phyloP scores from a whole-genome alignment of 2,888 invertebrate species.

The Mesoligia furuncula region DNA sequence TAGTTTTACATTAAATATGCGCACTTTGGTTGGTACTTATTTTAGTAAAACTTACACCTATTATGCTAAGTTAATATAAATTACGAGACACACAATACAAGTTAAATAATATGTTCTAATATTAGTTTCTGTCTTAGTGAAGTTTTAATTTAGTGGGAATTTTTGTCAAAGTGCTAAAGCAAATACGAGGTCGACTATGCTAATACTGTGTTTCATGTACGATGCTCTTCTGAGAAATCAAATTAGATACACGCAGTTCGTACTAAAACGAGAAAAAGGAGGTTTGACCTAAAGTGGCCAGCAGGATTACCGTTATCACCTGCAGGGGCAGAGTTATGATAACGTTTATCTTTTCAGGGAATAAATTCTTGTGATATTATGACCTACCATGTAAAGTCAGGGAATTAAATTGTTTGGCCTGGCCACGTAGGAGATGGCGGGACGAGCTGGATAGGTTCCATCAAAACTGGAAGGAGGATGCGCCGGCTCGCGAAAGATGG shows the following conservation, averaged over 20 bases:
- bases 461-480: too few relatives aligned
- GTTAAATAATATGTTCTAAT: too few relatives aligned
- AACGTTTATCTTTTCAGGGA: not conserved
- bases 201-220: not conserved
- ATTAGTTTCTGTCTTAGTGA: not conserved
- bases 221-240: not conserved
- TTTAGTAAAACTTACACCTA: too few relatives aligned
- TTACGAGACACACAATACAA: too few relatives aligned
- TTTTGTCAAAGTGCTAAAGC: not conserved
- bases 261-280: slow-evolving; percentile 2
- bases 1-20: too few relatives aligned
- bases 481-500: too few relatives aligned
- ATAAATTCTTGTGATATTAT: slow-evolving; percentile 1
- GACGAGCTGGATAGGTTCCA: too few relatives aligned
- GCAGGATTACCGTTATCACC: not conserved
- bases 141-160: not conserved
- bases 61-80: too few relatives aligned
- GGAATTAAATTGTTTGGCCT: not conserved
- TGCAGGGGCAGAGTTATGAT: not conserved
- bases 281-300: not conserved
- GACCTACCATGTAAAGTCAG: not conserved
- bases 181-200: not conserved
- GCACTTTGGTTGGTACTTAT: too few relatives aligned
- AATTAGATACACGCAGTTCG: not conserved
- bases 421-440: too few relatives aligned